Percentiles rank a stretch among this genome's conserved stretches.
Evolutionary conservation across 2,113 vertebrate genomes (phyloP).

Genomic region (Serilophus lunatus): DNA sequence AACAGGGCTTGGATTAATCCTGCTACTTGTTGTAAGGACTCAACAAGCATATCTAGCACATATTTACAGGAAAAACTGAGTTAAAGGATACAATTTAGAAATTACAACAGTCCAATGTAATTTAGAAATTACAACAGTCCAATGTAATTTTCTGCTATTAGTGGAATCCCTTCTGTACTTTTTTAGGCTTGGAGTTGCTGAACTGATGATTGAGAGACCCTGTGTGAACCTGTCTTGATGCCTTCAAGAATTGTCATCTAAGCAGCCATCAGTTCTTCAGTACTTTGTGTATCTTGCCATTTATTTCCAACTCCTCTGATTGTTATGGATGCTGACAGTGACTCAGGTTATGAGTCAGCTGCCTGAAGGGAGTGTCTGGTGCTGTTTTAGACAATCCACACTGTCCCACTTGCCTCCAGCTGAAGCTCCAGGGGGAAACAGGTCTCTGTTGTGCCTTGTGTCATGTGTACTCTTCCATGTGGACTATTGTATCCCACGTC

Average conservation of each 20-base stretch:
- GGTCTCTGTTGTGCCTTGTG: background rate
- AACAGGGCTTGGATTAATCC: background rate
- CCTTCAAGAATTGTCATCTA: background rate
- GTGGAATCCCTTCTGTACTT: background rate
- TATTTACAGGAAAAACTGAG: background rate
- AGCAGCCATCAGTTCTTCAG: background rate
- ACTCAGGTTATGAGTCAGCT: background rate
- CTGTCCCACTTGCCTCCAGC: background rate
- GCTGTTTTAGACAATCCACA: background rate
- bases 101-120: background rate
- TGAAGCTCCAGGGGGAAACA: background rate
- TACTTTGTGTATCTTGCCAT: background rate
- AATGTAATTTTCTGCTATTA: background rate
- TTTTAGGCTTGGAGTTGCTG: accelerated
- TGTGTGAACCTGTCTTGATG: background rate
- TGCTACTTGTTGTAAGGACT: background rate
- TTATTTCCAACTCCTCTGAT: background rate
- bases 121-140: background rate
- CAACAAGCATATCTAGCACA: background rate
- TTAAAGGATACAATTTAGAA: background rate
- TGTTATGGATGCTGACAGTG: background rate
- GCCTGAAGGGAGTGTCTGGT: background rate
- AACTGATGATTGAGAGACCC: background rate
- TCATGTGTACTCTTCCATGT: accelerated
- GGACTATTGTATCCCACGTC: background rate